These are phyloP conservation scores for Acanthosoma haemorrhoidale DNA, from an alignment of 2,888 invertebrate genomes.

Conservation along the genomic window DNA sequence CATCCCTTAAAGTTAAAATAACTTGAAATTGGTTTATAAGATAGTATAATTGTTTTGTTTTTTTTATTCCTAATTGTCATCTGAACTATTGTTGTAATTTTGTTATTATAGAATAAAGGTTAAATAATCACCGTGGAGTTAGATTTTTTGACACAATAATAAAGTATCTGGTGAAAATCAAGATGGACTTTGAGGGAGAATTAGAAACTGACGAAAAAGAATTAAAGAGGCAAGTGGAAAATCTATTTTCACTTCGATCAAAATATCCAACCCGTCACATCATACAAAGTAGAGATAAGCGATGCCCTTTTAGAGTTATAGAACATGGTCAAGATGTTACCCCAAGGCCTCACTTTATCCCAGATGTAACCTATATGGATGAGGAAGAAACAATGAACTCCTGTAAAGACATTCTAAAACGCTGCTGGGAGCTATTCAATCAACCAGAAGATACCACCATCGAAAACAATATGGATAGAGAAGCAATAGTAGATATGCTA, in stretches of 20 bases:
- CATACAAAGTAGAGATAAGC: background rate
- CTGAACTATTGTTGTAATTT: background rate
- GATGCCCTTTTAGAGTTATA: constrained; percentile 35
- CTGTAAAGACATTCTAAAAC: background rate
- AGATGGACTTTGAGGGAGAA: background rate
- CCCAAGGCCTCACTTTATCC: constrained; percentile 45
- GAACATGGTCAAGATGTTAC: constrained; percentile 48
- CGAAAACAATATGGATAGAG: too few relatives aligned
- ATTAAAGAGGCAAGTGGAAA: background rate
- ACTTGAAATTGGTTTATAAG: too few relatives aligned
- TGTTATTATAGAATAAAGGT: background rate
- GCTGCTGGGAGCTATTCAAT: background rate
- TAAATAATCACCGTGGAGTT: background rate
- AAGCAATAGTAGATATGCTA: too few relatives aligned
- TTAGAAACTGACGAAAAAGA: background rate
- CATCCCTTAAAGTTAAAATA: too few relatives aligned
- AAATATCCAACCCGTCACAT: background rate
- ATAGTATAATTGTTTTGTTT: too few relatives aligned
- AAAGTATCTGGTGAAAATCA: background rate
- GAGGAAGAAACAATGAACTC: background rate
- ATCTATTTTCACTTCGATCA: background rate
- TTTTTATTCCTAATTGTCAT: background rate
- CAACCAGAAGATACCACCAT: background rate
- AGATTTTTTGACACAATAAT: background rate
- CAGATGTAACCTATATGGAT: background rate